A percentile compares a stretch with the other conserved stretches of the same genome.
Conservation (phyloP, 1,140 invertebrate genomes). For the Nymphalis io region DNA sequence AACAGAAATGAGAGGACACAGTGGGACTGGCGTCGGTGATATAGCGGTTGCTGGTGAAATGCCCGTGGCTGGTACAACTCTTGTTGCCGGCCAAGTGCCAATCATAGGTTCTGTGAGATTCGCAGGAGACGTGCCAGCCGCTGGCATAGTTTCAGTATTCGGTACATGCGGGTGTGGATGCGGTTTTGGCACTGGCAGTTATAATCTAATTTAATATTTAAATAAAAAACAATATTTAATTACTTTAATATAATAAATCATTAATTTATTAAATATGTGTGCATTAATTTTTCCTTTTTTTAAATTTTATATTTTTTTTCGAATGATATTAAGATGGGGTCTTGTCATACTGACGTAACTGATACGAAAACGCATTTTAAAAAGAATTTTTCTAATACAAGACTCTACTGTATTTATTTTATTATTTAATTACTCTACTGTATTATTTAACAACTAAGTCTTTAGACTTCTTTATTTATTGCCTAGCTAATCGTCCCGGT, state of each 20-base stretch:
- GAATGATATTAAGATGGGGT: no score
- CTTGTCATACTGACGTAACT: no score
- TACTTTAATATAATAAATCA: background rate
- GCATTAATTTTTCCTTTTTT: no score
- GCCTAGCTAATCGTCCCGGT: no score
- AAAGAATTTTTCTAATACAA: no score
- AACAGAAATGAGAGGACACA: conserved; percentile 20
- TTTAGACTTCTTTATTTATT: no score
- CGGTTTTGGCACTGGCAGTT: background rate
- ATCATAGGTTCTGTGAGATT: conserved; percentile 30
- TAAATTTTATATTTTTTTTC: no score
- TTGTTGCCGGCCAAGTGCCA: background rate
- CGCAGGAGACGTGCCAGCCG: conserved; percentile 38
- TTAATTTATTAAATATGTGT: background rate
- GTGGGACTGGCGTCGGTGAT: conserved; percentile 40
- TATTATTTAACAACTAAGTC: no score
- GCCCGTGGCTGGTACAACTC: conserved; percentile 31
- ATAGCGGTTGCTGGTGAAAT: conserved; percentile 39
- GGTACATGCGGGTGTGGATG: conserved; percentile 40
- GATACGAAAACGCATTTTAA: no score
- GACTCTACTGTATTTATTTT: no score
- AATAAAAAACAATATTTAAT: background rate
- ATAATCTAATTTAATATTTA: background rate
- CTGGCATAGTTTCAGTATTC: conserved; percentile 38
- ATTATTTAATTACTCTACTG: no score